Evolutionary conservation across 2,113 vertebrate species (phyloP).

Genomic region (Apteryx owenii): DNA sequence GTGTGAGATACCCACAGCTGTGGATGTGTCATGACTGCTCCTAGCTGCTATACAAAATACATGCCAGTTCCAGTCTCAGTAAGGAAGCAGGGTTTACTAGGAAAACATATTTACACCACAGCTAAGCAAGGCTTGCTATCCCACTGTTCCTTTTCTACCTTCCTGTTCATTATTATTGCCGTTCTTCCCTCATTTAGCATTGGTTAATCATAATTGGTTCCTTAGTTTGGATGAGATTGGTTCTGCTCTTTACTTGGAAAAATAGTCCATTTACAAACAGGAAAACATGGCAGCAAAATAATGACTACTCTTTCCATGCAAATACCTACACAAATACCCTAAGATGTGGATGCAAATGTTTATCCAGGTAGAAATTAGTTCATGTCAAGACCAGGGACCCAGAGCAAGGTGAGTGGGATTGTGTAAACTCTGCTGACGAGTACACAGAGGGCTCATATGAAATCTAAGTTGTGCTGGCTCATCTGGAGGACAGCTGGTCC

Average conservation of each 20-base stretch:
- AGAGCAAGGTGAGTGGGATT: neutral
- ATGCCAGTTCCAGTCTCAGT: neutral
- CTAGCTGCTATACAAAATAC: neutral
- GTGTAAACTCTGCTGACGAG: neutral
- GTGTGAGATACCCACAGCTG: neutral
- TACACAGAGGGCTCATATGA: neutral
- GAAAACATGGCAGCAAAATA: slow-evolving; percentile 4
- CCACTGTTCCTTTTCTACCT: neutral
- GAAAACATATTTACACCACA: neutral
- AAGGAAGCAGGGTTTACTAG: neutral
- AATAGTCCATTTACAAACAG: neutral
- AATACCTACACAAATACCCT: neutral
- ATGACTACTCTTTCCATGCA: neutral
- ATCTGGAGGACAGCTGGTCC: neutral
- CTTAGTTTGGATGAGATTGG: neutral
- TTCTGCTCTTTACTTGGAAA: neutral
- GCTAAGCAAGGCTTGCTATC: neutral
- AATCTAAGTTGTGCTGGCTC: neutral
- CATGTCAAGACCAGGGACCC: neutral
- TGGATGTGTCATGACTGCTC: neutral
- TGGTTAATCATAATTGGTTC: neutral
- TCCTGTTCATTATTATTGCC: neutral
- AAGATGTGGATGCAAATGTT: neutral
- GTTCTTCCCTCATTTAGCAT: neutral
- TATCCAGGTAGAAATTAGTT: neutral